Evolutionary conservation across 2,113 vertebrate genomes (phyloP), one percentile per base, ranked within the genome.

Genomic region (Poeciliopsis prolifica): DNA sequence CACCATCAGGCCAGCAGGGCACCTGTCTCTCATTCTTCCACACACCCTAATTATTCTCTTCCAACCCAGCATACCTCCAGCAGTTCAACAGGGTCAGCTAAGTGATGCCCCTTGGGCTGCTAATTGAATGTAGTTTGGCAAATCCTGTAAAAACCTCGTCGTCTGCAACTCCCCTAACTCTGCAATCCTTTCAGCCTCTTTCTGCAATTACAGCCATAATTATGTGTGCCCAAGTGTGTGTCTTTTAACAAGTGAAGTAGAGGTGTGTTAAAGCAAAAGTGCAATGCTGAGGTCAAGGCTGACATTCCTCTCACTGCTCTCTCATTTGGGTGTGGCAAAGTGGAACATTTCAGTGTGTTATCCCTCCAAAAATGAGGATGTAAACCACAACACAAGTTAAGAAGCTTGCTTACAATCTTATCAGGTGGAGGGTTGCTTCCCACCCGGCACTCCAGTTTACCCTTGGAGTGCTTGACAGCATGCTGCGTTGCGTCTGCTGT

Each of bases 371-470:
- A 26, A 66, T 19, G 72, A 84, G 33, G 19, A 65, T 75, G 78
- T 44, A 68, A 78, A 7, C 61, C 26, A 73, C 31, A 65, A 51
- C 15, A 66, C 67, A 60, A 83, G 87, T 48, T 61, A 58, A 78
- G 31, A 74, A 77, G 70, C 24, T 70, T 28, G 86, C 96, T 96
- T 93, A 97, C 96, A 77, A 97, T 96, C n/a, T 95, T 94, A 68
- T 97, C 96, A 14, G 97, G 96, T 1, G 92, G 90, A 0, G 97
- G 97, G 30, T 94, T 95, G 81, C 95, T 96, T 48, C 91, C 95
- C 88, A 97, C 95, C 26, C 95, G 82, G 79, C 97, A 97, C 89
- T 96, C 95, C 62, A 97, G 92, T 78, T 96, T 95, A 77, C 96
- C 96, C 61, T 96, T 96, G 73, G 95, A 95, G 77, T 95, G 95